Percentiles rank a stretch among this genome's conserved stretches.
phyloP scores from a whole-genome alignment of 2,888 invertebrate genomes.

The Argyra leucocephala region DNA sequence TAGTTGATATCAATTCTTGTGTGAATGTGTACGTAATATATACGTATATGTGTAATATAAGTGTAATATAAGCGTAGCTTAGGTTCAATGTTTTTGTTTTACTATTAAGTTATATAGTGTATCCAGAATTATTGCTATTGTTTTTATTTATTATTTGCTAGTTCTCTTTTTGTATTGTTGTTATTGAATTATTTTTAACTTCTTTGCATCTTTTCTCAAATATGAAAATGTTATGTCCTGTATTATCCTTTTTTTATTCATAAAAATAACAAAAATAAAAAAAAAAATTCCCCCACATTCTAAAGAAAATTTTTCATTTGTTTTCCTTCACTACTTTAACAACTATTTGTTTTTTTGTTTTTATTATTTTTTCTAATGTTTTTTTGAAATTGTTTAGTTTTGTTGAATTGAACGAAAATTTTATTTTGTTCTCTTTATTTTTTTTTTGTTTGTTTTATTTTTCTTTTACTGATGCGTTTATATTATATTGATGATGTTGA shows the following conservation, averaged over 20 bases:
- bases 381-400: neutral
- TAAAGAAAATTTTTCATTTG: neutral
- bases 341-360: neutral
- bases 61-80: neutral
- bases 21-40: no score
- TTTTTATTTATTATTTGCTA: no score
- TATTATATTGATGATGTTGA: neutral
- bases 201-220: conserved; percentile 2
- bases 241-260: neutral
- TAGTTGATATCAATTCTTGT: no score
- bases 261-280: neutral
- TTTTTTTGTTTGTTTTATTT: neutral
- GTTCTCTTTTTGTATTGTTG: no score
- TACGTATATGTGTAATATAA: no score
- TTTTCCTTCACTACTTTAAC: neutral
- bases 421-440: no score
- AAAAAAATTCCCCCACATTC: neutral
- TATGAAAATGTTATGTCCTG: neutral
- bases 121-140: no score
- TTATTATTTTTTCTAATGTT: neutral
- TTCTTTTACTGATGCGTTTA: neutral
- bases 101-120: no score
- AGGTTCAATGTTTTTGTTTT: neutral
- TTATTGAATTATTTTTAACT: neutral
- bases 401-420: neutral